Percentiles rank a stretch among this genome's conserved stretches.
These are phyloP conservation scores for Fulmarus glacialis DNA, from an alignment of 2,113 vertebrate genomes.

Conservation along the genomic window DNA sequence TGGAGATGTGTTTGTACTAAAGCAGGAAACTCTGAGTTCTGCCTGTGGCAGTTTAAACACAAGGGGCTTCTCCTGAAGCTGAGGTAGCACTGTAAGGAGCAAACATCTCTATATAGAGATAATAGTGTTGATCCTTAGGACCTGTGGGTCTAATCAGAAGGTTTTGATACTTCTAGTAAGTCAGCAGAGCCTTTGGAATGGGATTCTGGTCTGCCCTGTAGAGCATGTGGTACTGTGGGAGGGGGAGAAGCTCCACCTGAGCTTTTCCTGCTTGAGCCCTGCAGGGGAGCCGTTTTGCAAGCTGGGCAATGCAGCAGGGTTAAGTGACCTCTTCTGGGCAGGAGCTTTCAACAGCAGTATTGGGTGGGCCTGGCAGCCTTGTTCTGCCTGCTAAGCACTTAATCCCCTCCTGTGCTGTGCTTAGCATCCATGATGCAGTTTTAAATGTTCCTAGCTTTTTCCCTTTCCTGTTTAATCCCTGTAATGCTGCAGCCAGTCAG, in stretches of 20 bases:
- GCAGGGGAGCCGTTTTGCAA: background rate
- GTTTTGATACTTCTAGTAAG: background rate
- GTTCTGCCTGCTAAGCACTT: conserved; percentile 43
- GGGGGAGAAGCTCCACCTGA: background rate
- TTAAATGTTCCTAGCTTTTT: background rate
- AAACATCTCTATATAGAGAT: fast-evolving
- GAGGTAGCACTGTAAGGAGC: background rate
- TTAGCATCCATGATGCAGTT: conserved; percentile 19
- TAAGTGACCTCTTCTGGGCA: background rate
- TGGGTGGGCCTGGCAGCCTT: background rate
- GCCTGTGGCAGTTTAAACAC: background rate
- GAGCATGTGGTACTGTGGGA: background rate
- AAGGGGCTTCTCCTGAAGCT: background rate
- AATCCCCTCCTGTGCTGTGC: conserved; percentile 54
- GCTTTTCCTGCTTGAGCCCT: background rate
- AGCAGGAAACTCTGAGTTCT: background rate
- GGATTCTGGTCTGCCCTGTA: fast-evolving
- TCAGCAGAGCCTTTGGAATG: background rate
- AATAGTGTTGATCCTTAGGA: background rate
- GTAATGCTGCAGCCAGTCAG: background rate
- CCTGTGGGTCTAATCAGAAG: background rate
- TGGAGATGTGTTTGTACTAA: background rate
- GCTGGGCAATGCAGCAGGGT: background rate
- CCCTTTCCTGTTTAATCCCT: background rate
- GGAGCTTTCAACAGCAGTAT: background rate